These are phyloP conservation scores for Pipa parva DNA, from an alignment of 2,113 vertebrate species.

Conservation along the genomic window DNA sequence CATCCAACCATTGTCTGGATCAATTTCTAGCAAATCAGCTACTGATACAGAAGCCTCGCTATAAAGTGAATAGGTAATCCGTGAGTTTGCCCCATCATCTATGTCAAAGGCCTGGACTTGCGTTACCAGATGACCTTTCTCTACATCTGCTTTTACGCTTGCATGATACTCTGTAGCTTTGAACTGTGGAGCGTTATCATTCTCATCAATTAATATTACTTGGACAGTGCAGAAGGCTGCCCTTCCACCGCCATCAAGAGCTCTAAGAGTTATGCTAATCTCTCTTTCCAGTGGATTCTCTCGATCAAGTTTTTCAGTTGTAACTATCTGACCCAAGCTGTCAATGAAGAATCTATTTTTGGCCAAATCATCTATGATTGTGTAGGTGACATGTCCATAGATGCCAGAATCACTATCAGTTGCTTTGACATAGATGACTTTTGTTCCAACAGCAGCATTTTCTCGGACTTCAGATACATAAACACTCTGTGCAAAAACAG, in stretches of 20 bases:
- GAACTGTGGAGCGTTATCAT: constrained; percentile 87
- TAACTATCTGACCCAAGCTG: constrained; percentile 77
- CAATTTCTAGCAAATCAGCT: constrained; percentile 87
- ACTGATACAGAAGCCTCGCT: constrained; percentile 85
- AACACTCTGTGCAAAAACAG: constrained; percentile 78
- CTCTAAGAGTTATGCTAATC: constrained; percentile 75
- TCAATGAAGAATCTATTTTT: constrained; percentile 86
- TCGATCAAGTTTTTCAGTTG: constrained; percentile 82
- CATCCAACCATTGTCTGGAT: constrained; percentile 96
- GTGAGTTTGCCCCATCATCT: constrained; percentile 83
- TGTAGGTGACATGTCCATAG: constrained; percentile 77
- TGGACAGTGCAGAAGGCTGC: constrained; percentile 80
- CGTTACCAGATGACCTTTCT: constrained; percentile 80
- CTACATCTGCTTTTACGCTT: constrained; percentile 84
- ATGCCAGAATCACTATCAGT: constrained; percentile 82
- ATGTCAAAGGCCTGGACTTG: constrained; percentile 87
- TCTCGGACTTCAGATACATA: constrained; percentile 88
- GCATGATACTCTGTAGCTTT: constrained; percentile 79
- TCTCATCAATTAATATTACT: constrained; percentile 85
- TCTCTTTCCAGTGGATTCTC: constrained; percentile 77
- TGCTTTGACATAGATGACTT: constrained; percentile 80
- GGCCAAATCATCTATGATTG: constrained; percentile 85
- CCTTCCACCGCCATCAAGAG: constrained; percentile 81
- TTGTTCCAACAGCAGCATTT: constrained; percentile 77
- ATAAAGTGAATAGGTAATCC: constrained; percentile 88